Base-by-base conservation (phyloP, 2,113 vertebrate genomes). In the Pygoscelis adeliae region DNA sequence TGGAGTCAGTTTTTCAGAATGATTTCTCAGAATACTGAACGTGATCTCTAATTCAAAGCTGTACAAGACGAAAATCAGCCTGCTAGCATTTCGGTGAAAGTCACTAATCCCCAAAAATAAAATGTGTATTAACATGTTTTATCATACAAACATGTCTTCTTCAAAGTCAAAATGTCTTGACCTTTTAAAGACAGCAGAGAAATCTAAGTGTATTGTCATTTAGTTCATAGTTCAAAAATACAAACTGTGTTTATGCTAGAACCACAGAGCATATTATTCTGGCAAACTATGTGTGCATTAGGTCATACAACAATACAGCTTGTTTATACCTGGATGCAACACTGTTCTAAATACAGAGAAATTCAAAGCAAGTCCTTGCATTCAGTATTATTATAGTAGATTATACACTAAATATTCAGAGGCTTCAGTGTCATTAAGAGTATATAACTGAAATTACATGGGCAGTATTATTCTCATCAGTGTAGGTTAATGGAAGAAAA, bases 401-500 rank as follows among this genome's bases (percentile, higher is more conserved):
- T 97, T 97, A 90, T 85, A 78, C 82, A 30, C 93, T 86, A 95
- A 97, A 91, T 93, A 97, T 96, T 97, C 95, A 93, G 79, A 77
- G 55, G 70, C 82, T 93, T 94, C 88, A 44, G 18, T 11, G 44
- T 59, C 81, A 53, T 92, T 93, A 95, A 83, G 49, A 49, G 25
- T 32, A 73, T 90, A 49, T 89, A 91, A 97, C 90, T 89, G 73
- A 85, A 96, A 90, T 95, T 90, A 92, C 81, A 91, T 21, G 74
- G 93, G 80, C 95, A 95, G 23, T 61, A 46, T 72, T 94, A 52
- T 71, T 94, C 67, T 90, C 86, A 81, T 95, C 95, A 93, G 90
- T 18, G 25, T 46, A 87, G 89, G 95, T 96, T 98, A 98, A 97
- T 93, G 92, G 95, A 97, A 97, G 89, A 67, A 97, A 96, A 90